A percentile compares a stretch with the other conserved stretches of the same genome.
phyloP scores from a whole-genome alignment of 2,797 vertebrate genomes.

The Mormyrus proboscirostris region DNA sequence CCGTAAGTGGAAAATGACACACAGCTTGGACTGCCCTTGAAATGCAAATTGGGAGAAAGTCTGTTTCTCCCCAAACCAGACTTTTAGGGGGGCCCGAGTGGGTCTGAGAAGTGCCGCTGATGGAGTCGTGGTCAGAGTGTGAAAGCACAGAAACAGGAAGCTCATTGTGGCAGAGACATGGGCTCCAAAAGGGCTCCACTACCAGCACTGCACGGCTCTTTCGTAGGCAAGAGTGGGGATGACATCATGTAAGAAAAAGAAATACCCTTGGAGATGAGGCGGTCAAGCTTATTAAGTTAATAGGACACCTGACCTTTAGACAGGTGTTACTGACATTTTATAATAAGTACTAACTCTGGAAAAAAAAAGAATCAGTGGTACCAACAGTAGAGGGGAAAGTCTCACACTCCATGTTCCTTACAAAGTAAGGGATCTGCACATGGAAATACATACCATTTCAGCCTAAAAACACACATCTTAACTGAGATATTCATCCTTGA shows the following conservation, averaged over 20 bases:
- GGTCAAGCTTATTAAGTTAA: background rate
- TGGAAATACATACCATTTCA: background rate
- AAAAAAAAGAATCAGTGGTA: background rate
- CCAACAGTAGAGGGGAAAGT: background rate
- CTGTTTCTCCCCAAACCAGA: background rate
- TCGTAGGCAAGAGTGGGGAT: background rate
- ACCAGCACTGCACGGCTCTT: background rate
- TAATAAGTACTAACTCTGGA: background rate
- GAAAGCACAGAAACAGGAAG: background rate
- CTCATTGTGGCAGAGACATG: background rate
- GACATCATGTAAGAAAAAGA: background rate
- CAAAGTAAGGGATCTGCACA: background rate
- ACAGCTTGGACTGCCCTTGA: background rate
- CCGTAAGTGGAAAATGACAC: conserved; percentile 5
- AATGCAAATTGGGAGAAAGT: conserved; percentile 1
- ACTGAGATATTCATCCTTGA: background rate
- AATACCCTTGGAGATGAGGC: background rate
- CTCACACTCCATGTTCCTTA: background rate
- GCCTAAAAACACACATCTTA: background rate
- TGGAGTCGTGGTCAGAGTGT: background rate
- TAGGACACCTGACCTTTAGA: conserved; percentile 3
- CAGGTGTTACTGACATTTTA: conserved; percentile 1
- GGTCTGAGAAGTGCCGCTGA: background rate
- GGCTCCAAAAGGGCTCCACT: background rate
- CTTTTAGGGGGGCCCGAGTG: background rate